phyloP scores from a whole-genome alignment of 2,113 vertebrate genomes.

The Bujurquina vittata region DNA sequence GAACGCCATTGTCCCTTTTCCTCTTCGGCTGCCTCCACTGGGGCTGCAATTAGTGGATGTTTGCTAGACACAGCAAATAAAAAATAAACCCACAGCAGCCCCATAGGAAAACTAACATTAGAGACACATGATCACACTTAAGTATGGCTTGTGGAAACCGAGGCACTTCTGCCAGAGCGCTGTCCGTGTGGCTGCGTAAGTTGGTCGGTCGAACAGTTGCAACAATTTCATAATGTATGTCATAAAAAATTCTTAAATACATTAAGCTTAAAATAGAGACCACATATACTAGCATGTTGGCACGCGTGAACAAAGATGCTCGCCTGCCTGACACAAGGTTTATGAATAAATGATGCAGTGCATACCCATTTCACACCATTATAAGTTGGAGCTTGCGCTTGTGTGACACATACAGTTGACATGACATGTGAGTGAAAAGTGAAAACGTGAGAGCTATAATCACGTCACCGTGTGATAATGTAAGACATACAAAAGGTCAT shows the following conservation, averaged over 20 bases:
- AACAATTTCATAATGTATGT: background rate
- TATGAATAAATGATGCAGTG: background rate
- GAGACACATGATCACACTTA: constrained; percentile 4
- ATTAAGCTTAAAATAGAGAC: constrained; percentile 8
- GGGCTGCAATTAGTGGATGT: constrained; percentile 52
- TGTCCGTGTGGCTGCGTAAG: background rate
- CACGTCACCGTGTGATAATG: constrained; percentile 44
- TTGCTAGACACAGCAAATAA: constrained; percentile 18
- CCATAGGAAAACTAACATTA: constrained; percentile 11
- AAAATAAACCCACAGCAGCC: constrained; percentile 18
- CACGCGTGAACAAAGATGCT: constrained; percentile 1
- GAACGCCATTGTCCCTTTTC: constrained; percentile 26
- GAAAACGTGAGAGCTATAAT: constrained; percentile 62
- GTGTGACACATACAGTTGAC: background rate
- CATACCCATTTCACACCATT: background rate
- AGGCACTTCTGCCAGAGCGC: background rate
- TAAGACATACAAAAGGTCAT: constrained; percentile 51
- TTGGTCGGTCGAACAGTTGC: constrained; percentile 2
- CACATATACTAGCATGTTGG: background rate
- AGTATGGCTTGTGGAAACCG: constrained; percentile 2
- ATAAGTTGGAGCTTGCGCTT: background rate
- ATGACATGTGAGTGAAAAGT: constrained; percentile 39
- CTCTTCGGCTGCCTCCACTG: constrained; percentile 26
- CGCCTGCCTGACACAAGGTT: background rate
- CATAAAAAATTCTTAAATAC: background rate